Conservation (phyloP, 2,797 vertebrate species). For the Acipenser ruthenus region DNA sequence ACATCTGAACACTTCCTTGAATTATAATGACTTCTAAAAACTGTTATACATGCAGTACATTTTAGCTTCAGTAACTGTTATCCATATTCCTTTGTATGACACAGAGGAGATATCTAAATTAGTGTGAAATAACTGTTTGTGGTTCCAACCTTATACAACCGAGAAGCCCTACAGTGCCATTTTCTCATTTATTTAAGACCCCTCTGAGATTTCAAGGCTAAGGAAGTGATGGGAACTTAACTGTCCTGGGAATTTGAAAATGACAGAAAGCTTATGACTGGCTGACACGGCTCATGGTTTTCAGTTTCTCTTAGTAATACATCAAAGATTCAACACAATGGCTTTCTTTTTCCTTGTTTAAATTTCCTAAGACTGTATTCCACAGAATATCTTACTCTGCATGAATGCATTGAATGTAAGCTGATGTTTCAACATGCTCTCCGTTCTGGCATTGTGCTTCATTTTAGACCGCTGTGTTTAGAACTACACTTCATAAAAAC, state of each 20-base stretch:
- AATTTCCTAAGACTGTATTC: slow-evolving; percentile 18
- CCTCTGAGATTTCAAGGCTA: slow-evolving; percentile 45
- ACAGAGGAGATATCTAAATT: no score
- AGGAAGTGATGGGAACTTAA: slow-evolving; percentile 56
- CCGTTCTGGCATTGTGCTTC: slow-evolving; percentile 22
- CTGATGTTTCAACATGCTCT: slow-evolving; percentile 22
- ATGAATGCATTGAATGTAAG: slow-evolving; percentile 23
- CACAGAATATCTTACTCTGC: slow-evolving; percentile 12
- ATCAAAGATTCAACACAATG: slow-evolving; percentile 38
- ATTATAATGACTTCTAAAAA: no score
- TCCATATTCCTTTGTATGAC: no score
- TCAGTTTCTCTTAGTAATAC: slow-evolving; percentile 49
- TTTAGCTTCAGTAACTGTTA: no score
- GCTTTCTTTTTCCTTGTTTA: slow-evolving; percentile 20
- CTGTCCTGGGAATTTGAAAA: slow-evolving; percentile 54
- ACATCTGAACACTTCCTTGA: no score
- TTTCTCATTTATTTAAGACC: slow-evolving; percentile 35
- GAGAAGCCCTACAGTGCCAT: slow-evolving; percentile 36
- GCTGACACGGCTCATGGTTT: slow-evolving; percentile 43
- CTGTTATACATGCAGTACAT: no score
- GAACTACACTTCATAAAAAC: slow-evolving; percentile 11
- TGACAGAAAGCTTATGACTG: slow-evolving; percentile 52
- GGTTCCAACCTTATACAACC: slow-evolving; percentile 28
- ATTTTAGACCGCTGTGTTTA: slow-evolving; percentile 29
- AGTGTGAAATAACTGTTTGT: not conserved